These are phyloP conservation scores for Stegastes partitus DNA, from an alignment of 2,113 vertebrate genomes.

Conservation along the genomic window DNA sequence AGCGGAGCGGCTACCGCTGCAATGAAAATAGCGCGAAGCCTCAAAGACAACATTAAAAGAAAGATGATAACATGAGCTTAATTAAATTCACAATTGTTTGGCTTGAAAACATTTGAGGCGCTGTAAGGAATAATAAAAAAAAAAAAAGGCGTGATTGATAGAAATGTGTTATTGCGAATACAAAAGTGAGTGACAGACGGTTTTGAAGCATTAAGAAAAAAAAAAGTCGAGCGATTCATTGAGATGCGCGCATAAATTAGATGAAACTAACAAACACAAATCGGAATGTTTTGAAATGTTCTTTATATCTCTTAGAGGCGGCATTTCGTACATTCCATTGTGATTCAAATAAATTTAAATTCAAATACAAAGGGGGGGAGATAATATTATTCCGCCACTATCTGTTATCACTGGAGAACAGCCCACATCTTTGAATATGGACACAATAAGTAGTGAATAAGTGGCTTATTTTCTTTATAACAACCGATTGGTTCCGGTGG, in stretches of 20 bases:
- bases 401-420: slow-evolving; percentile 77
- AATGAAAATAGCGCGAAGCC: slow-evolving; percentile 6
- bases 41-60: slow-evolving; percentile 46
- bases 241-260: slow-evolving; percentile 40
- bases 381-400: slow-evolving; percentile 62
- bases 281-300: slow-evolving; percentile 45
- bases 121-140: background rate
- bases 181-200: slow-evolving; percentile 51
- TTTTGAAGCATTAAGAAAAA: slow-evolving; percentile 24
- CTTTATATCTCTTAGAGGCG: slow-evolving; percentile 47
- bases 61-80: slow-evolving; percentile 49
- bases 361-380: slow-evolving; percentile 47
- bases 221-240: slow-evolving; percentile 32
- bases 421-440: slow-evolving; percentile 68
- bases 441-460: slow-evolving; percentile 65
- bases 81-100: slow-evolving; percentile 59
- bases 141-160: slow-evolving; percentile 25
- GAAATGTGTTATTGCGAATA: slow-evolving; percentile 48
- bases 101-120: slow-evolving; percentile 45
- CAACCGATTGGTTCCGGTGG: slow-evolving; percentile 49
- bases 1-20: background rate
- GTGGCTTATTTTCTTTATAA: slow-evolving; percentile 57
- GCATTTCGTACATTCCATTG: slow-evolving; percentile 51
- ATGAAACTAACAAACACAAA: slow-evolving; percentile 49
- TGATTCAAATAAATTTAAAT: slow-evolving; percentile 68